These are phyloP conservation scores for Drosophila fulvimacula DNA, from an alignment of 2,888 invertebrate genomes.

Conservation along the genomic window DNA sequence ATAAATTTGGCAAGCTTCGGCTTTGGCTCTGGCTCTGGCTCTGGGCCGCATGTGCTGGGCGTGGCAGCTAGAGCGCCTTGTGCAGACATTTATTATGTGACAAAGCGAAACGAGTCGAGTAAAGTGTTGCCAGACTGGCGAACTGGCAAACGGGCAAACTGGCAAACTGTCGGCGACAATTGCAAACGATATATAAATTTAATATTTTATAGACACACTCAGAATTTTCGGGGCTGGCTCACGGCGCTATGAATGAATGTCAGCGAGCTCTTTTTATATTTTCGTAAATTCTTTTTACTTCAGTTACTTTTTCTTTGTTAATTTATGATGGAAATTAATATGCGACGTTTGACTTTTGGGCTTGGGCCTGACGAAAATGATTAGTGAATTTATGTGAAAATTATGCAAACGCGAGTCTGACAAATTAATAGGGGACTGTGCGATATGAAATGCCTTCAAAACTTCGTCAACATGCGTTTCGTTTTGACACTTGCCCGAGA, in stretches of 20 bases:
- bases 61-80: slow-evolving; percentile 52
- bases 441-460: slow-evolving; percentile 42
- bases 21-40: slow-evolving; percentile 3
- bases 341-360: slow-evolving; percentile 62
- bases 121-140: slow-evolving; percentile 37
- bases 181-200: slow-evolving; percentile 80
- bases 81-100: slow-evolving; percentile 71
- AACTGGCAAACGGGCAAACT: slow-evolving; percentile 39
- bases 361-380: slow-evolving; percentile 65
- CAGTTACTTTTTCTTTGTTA: slow-evolving; percentile 21
- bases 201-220: slow-evolving; percentile 72
- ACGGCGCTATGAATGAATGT: slow-evolving; percentile 52
- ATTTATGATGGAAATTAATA: slow-evolving; percentile 76
- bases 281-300: slow-evolving; percentile 17
- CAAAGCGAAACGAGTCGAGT: slow-evolving; percentile 36
- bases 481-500: slow-evolving; percentile 56
- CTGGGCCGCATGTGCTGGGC: slow-evolving; percentile 44
- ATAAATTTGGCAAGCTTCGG: slow-evolving; percentile 60
- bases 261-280: slow-evolving; percentile 41
- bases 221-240: slow-evolving; percentile 31
- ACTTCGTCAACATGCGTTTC: slow-evolving; percentile 63
- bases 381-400: slow-evolving; percentile 74
- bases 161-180: slow-evolving; percentile 76
- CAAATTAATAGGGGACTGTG: slow-evolving; percentile 57
- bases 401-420: slow-evolving; percentile 64